Evolutionary conservation across 1,140 invertebrate species (phyloP).

Genomic region (Drosophila grimshawi): DNA sequence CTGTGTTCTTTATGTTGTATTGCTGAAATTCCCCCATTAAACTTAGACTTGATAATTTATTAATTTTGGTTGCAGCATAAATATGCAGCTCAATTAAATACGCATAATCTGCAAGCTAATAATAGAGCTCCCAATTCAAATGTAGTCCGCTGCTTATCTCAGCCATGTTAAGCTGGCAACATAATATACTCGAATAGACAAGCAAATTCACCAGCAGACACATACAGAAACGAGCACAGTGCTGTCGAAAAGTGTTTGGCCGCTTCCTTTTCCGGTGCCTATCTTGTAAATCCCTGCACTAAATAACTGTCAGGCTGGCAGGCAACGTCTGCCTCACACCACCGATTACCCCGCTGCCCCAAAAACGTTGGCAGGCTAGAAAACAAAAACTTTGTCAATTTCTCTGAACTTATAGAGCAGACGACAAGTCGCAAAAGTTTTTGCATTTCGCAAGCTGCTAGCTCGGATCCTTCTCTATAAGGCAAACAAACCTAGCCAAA

Average conservation of each 20-base stretch:
- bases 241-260: conserved; percentile 56
- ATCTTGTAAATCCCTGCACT: conserved; percentile 71
- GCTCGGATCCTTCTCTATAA: background rate
- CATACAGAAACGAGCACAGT: conserved; percentile 8
- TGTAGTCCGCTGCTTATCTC: conserved; percentile 53
- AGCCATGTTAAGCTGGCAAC: conserved; percentile 64
- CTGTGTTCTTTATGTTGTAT: no score
- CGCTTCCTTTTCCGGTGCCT: conserved; percentile 70
- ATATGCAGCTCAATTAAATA: conserved; percentile 62
- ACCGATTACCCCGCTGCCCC: background rate
- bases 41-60: background rate
- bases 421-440: conserved; percentile 58
- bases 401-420: conserved; percentile 49
- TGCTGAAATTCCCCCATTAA: no score
- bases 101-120: conserved; percentile 60
- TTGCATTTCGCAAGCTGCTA: conserved; percentile 57
- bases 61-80: conserved; percentile 1
- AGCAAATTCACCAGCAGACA: conserved; percentile 37
- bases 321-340: conserved; percentile 3
- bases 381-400: conserved; percentile 75
- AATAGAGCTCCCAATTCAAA: conserved; percentile 45
- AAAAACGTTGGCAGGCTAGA: conserved; percentile 16
- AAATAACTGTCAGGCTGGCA: conserved; percentile 65
- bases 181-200: conserved; percentile 60
- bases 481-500: conserved; percentile 5